Evolutionary conservation across 30 jellyfish, hydroid and myxozoan species (phyloP).

Genomic region (Aurelia aurita): DNA sequence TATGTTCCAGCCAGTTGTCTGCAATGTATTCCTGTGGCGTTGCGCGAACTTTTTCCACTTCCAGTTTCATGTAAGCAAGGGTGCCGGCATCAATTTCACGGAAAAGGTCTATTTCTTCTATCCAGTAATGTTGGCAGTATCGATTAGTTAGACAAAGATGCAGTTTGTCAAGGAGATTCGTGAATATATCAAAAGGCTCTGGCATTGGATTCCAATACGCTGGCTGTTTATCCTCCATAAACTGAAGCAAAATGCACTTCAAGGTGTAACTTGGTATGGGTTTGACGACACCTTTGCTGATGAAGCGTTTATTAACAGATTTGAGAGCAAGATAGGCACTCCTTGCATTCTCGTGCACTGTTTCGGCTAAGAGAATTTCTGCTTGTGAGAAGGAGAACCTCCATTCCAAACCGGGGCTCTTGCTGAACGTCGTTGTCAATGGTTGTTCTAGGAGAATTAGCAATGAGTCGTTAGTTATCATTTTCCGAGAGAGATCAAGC

Average conservation of each 20-base stretch:
- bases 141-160: conserved; percentile 1
- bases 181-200: conserved; percentile 6
- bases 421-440: not conserved
- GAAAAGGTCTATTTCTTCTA: conserved; percentile 13
- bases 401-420: conserved; percentile 59
- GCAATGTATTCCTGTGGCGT: conserved; percentile 27
- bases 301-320: conserved; percentile 16
- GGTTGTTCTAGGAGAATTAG: conserved; percentile 18
- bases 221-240: conserved; percentile 20
- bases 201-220: not conserved
- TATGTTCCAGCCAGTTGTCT: conserved; percentile 35
- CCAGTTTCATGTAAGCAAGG: not conserved
- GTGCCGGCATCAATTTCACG: not conserved
- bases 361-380: conserved; percentile 25
- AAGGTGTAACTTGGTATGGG: conserved; percentile 19
- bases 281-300: conserved; percentile 9
- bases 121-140: conserved; percentile 53
- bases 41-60: not conserved
- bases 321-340: conserved; percentile 35
- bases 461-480: too few relatives aligned
- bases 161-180: conserved; percentile 18
- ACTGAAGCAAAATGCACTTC: conserved; percentile 23
- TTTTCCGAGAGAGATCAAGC: too few relatives aligned
- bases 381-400: conserved; percentile 62
- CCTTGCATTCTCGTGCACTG: conserved; percentile 11